Evolutionary conservation across 2,888 invertebrate genomes (phyloP), one percentile per base, ranked within the genome.

Genomic region (Volucella inanis): DNA sequence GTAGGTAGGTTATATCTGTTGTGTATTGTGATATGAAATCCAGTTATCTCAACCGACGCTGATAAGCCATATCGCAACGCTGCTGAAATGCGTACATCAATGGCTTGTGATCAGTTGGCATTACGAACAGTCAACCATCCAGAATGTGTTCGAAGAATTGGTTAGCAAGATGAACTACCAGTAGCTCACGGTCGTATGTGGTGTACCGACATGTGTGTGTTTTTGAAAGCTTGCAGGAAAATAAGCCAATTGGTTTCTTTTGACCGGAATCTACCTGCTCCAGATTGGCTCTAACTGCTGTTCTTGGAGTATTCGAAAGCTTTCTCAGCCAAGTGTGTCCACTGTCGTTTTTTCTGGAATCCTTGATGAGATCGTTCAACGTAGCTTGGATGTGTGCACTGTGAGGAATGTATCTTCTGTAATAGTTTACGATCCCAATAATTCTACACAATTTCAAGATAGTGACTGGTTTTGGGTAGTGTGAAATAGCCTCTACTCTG

Each of bases 351-450:
- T 54, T 61, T 9, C 43, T 59, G 8, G 65, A 59, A 12, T 65
- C 68, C 0, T 31, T 59, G 8, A 57, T 71, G 45, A 78, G 10
- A 14, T n/a, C 65, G 8, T 52, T 52, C 41, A 65, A 22, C 3
- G 67, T 54, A 22, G 52, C 72, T 47, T 72, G 62, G 8, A 57
- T 65, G 43, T 64, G 31, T 0, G 61, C 76, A 18, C 76, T 61
- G 6, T 67, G 64, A 0, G 78, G 68, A 8, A 79, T 54, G 43
- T 75, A 81, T 65, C 61, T 22, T 1, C 78, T 78, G 45, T 87
- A 87, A 45, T 75, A 85, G 43, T 74, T 74, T 0, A 74, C 54
- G 8, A 64, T 39, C 64, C 72, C 55, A 39, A 64, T 47, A 12
- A 74, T 64, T 1, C 72, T 47, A 43, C 72, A 18, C n/a, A 64